A percentile compares a stretch with the other conserved stretches of the same genome.
Evolutionary conservation across 2,797 vertebrate genomes (phyloP).

Genomic region (Clarias pachynema): DNA sequence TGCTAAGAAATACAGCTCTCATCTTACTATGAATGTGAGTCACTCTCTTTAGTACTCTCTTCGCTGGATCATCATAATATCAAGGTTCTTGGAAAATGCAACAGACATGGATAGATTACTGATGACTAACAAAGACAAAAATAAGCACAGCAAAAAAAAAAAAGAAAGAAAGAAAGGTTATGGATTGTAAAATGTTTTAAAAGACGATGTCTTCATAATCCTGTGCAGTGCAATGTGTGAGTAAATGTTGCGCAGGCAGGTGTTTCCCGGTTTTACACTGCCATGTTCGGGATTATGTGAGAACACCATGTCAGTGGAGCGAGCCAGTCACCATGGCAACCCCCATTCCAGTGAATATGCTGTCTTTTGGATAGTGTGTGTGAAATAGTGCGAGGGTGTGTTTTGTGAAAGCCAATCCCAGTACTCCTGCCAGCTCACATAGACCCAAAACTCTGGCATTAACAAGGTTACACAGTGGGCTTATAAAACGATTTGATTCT

Average conservation of each 20-base stretch:
- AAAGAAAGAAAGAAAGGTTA: too few relatives aligned
- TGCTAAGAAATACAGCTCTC: constrained; percentile 8
- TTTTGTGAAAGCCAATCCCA: constrained; percentile 66
- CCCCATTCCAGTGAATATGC: constrained; percentile 60
- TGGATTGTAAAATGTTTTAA: neutral
- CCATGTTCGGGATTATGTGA: constrained; percentile 41
- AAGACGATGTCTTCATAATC: neutral
- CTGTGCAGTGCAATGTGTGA: neutral
- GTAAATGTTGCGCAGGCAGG: constrained; percentile 23
- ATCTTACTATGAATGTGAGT: constrained; percentile 10
- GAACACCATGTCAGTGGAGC: constrained; percentile 58
- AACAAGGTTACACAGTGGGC: constrained; percentile 69
- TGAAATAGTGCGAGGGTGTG: constrained; percentile 64
- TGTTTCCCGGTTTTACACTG: constrained; percentile 49
- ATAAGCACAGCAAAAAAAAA: neutral
- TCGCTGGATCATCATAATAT: constrained; percentile 11
- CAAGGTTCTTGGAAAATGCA: neutral
- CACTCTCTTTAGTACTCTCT: neutral
- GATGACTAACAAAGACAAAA: constrained; percentile 7
- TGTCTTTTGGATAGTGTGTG: constrained; percentile 46
- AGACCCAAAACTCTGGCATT: constrained; percentile 51
- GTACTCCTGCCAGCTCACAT: constrained; percentile 54
- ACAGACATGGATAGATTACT: constrained; percentile 16
- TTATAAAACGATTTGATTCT: constrained; percentile 43
- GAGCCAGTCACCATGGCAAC: constrained; percentile 69